phyloP scores from a whole-genome alignment of 2,797 vertebrate genomes.

The Pseudochaenichthys georgianus region DNA sequence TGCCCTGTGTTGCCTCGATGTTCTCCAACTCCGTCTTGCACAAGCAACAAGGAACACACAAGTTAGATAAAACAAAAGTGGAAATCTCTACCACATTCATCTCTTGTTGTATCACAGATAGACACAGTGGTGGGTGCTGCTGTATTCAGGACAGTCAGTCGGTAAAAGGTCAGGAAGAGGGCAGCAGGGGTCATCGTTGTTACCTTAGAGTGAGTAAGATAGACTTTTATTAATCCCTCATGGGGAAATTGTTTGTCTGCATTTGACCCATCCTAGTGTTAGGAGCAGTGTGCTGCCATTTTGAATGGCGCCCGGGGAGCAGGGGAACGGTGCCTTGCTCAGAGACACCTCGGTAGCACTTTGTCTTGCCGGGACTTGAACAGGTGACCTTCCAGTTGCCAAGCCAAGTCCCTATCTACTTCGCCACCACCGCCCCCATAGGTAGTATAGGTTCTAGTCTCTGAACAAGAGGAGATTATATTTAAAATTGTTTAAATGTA shows the following conservation, averaged over 20 bases:
- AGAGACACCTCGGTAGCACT: too few relatives aligned
- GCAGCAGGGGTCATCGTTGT: not conserved
- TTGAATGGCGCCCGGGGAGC: too few relatives aligned
- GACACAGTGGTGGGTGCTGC: not conserved
- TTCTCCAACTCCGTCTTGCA: conserved; percentile 94
- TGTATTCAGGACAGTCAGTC: conserved; percentile 4
- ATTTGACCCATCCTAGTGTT: too few relatives aligned
- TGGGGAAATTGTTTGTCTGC: too few relatives aligned
- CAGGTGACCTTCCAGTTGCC: too few relatives aligned
- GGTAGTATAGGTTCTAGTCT: not conserved
- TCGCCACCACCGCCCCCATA: too few relatives aligned
- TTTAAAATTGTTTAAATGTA: not conserved
- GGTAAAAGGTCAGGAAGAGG: conserved; percentile 2
- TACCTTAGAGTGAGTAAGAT: not conserved
- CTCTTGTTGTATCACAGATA: not conserved
- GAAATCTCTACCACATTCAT: not conserved
- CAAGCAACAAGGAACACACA: conserved; percentile 34
- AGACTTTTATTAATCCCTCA: too few relatives aligned
- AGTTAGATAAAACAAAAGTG: not conserved
- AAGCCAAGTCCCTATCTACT: too few relatives aligned
- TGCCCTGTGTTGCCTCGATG: conserved; percentile 97
- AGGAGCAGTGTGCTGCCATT: too few relatives aligned
- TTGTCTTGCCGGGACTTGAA: too few relatives aligned
- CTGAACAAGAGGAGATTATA: conserved; percentile 15
- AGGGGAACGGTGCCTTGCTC: too few relatives aligned